Base-by-base conservation (phyloP, 2,113 vertebrate genomes). In the Nannospalax galili region DNA sequence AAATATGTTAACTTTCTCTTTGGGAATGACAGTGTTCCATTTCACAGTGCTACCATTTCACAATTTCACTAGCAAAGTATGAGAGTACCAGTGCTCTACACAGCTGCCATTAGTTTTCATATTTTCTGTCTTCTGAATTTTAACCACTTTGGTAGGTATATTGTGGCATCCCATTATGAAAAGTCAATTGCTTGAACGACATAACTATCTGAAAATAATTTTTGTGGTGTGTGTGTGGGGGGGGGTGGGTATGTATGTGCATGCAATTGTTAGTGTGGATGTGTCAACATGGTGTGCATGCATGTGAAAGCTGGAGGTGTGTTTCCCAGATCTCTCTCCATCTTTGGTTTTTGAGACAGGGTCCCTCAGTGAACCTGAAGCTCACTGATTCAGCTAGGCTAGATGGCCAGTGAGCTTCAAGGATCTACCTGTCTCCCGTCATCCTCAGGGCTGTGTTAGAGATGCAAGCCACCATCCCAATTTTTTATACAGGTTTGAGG, bases 141-240 rank as follows among this genome's bases (percentile, higher is more conserved):
- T 79, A 60, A 88, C 24, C 35, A 80, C 65, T 86, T 85, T 69
- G 19, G 9, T 52, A 48, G 10, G 15, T n/a, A 52, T 56, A 1
- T 17, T 40, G 22, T 62, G 3, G 1, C 74, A 92, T n/a, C 74
- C 91, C 15, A 15, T n/a, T 79, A 5, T 65, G 58, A 91, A 93
- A 14, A 86, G 84, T 7, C 10, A 4, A 80, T 79, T 67, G 14
- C 92, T 88, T 86, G 20, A 74, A 85, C 69, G 37, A 45, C 62
- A 19, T 56, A 79, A 22, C 35, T 77, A 56, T 72, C 37, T 85
- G 40, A 93, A 93, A 88, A 90, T 87, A 52, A 65, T 80, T 70
- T 74, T 30, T 64, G 37, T 8, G 17, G 40, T 14, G 58, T 81
- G 35, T 81, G 79, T 40, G 14, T 8, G 4, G 40, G n/a, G 4